Base-by-base conservation (phyloP, 1,140 invertebrate genomes). In the Drosophila arawakana region DNA sequence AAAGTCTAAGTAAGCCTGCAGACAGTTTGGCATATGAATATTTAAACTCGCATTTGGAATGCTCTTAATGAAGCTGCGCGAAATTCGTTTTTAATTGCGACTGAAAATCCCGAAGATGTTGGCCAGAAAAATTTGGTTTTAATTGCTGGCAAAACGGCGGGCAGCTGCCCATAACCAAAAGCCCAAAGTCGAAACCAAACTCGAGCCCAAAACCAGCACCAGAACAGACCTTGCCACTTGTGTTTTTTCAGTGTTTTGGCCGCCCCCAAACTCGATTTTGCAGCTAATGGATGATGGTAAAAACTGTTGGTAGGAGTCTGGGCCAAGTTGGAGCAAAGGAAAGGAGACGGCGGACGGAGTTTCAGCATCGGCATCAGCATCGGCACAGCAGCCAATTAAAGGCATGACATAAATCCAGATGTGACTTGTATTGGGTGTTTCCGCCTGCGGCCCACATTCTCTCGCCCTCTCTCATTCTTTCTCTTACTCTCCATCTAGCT, bases 341-440 rank as follows among this genome's bases (percentile, higher is more conserved):
- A 7, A 10, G 44, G 21, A 18, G 44, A 2, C 11, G 41, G n/a
- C 30, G 41, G 41, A 15, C 15, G 1, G 15, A 13, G 30, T 15
- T 34, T n/a, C 46, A 41, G 37, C 15, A 41, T 43, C 58, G 70
- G 66, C 61, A 69, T 76, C 78, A 77, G 65, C 81, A 80, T 85
- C 79, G 86, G 81, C 80, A 86, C 81, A 82, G 85, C 91, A 91
- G 90, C 90, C 90, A 91, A 91, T 91, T 91, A 91, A 91, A 90
- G 84, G 82, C 80, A 90, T 88, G 90, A 91, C 90, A 91, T 91
- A 91, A 91, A 91, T 91, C 90, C 90, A 91, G 82, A 90, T 91
- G 90, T 86, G 90, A 91, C 90, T 91, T 91, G 90, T 91, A 91
- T 91, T 91, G 90, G 90, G 90, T 91, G 90, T 91, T 91, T 91